Evolutionary conservation across 2,113 vertebrate genomes (phyloP).

Genomic region (Sander vitreus): DNA sequence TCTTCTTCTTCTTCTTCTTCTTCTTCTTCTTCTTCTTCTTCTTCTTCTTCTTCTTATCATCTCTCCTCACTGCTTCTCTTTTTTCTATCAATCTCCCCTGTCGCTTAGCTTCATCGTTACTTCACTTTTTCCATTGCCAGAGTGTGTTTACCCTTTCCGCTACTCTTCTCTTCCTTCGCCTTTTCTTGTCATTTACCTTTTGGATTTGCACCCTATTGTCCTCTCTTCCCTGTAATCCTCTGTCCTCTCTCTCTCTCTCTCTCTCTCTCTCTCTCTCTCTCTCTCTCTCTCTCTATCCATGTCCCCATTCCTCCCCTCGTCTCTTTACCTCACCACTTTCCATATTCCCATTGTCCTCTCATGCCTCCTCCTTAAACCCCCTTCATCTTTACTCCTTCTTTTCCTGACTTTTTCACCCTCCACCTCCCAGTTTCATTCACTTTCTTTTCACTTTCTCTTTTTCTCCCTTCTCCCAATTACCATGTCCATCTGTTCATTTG

Average conservation of each 20-base stretch:
- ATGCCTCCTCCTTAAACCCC: constrained; percentile 13
- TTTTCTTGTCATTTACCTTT: not conserved
- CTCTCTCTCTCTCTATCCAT: not conserved
- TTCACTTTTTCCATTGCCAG: constrained; percentile 1
- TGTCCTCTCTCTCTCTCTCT: not conserved
- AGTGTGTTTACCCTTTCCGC: not conserved
- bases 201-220: not conserved
- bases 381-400: constrained; percentile 25
- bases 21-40: constrained; percentile 40
- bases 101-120: constrained; percentile 6
- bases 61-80: constrained; percentile 20
- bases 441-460: constrained; percentile 22
- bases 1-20: constrained; percentile 46
- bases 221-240: not conserved
- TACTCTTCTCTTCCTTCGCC: not conserved
- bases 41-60: constrained; percentile 39
- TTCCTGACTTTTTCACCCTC: constrained; percentile 6
- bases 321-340: constrained; percentile 18
- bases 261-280: no score
- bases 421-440: constrained; percentile 2
- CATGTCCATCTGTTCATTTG: constrained; percentile 20
- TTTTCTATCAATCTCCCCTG: constrained; percentile 7
- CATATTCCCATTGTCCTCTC: constrained; percentile 32
- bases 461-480: constrained; percentile 2
- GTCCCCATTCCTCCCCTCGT: not conserved